Base-by-base conservation (phyloP, 2,888 invertebrate genomes). In the Hirtodrosophila trivittata region DNA sequence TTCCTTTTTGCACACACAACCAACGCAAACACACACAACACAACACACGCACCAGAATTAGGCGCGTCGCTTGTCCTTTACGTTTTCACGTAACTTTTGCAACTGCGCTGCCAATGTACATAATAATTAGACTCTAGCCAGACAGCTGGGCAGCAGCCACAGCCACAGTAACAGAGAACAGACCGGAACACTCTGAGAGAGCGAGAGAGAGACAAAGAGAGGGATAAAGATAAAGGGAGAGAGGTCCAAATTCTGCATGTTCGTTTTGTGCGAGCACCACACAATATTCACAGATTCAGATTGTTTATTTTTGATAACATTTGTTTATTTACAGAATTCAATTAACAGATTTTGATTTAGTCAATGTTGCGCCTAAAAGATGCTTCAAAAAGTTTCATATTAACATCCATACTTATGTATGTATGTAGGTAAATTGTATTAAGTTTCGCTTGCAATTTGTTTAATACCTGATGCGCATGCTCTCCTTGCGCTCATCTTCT, bases 41-140 rank as follows among this genome's bases (percentile, higher is more conserved):
- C 25, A 42, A 51, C 28, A 41, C 35, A 35, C 43, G 13, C 39
- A 41, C 42, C 43, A 13, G 39, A 30, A 39, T 32, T 12, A 70
- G 46, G 49, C 46, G 52, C 70, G 57, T 46, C 57, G 49, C 39
- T 63, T 49, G 82, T 82, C 82, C 80, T 82, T 77, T 57, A 73
- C 70, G 77, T 80, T 73, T 78, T 78, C 82, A 82, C 77, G 80
- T 82, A 77, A 81, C 82, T 80, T 81, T 82, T 68, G 80, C 80
- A 82, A 82, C 80, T 81, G 82, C 75, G 66, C 77, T 66, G 76
- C 49, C 75, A 77, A 68, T 66, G 62, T 73, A 74, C 51, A 77
- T 65, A 77, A 78, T 77, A 64, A 72, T 71, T 69, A 63, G 50
- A 66, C 66, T 71, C 51, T 26, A 57, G 64, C 71, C 59, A 71